Evolutionary conservation across 2,113 vertebrate species (phyloP).

Genomic region (Herpailurus yagouaroundi): DNA sequence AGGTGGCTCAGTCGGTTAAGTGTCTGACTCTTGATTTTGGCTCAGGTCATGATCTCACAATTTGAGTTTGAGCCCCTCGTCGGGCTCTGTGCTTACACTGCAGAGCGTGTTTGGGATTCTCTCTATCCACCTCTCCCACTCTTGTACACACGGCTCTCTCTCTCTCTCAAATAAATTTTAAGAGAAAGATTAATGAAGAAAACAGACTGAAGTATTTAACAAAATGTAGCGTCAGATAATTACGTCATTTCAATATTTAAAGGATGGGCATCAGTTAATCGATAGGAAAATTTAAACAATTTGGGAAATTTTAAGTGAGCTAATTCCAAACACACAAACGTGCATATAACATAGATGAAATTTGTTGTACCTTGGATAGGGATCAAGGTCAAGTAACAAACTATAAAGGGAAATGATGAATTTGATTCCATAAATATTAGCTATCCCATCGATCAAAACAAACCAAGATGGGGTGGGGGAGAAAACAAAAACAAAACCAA

Average conservation of each 20-base stretch:
- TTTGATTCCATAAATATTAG: background rate
- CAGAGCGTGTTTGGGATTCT: too few species aligned
- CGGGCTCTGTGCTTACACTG: too few species aligned
- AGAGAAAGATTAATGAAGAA: background rate
- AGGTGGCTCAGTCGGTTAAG: too few species aligned
- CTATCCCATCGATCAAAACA: background rate
- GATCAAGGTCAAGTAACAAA: background rate
- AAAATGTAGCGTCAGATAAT: background rate
- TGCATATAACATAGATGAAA: background rate
- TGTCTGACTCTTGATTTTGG: too few species aligned
- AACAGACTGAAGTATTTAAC: background rate
- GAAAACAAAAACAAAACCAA: background rate
- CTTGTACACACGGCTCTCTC: too few species aligned
- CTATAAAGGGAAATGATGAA: background rate
- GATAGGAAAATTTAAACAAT: background rate
- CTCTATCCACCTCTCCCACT: too few species aligned
- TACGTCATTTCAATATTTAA: background rate
- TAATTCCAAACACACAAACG: background rate
- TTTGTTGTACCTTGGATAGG: background rate
- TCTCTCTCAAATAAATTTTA: too few species aligned
- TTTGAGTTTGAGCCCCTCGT: too few species aligned
- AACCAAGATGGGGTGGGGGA: background rate
- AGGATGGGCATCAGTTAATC: background rate
- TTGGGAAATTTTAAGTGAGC: background rate
- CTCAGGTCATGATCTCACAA: too few species aligned